Base-by-base conservation (phyloP, 2,888 invertebrate species). In the Athripsodes cinereus region DNA sequence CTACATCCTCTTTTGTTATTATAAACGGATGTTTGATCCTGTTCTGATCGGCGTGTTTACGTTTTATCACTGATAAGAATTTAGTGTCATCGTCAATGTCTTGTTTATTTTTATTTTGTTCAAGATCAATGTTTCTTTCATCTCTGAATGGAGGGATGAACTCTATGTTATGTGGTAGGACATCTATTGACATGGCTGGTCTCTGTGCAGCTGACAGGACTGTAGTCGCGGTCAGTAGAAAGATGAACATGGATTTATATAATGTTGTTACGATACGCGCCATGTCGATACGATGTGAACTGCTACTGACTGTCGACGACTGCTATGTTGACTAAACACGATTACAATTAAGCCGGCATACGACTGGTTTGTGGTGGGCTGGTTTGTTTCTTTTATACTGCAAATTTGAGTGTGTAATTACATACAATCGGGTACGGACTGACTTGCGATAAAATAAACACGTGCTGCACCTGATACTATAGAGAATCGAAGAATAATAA, bases 1-100 rank as follows among this genome's bases (percentile, higher is more conserved):
- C 66, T 16, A 61, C 16, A 50, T 70, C 68, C 40, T 70, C 68
- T 63, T 69, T 74, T 6, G 78, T 78, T 53, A 78, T 70, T 18
- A 79, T 70, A 61, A 77, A 76, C 2, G 71, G 74, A 67, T 71
- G 72, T 65, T 73, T 76, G 65, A 74, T 75, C 61, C 74, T 73
- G 16, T 40, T 40, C 13, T 71, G 66, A 21, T 71, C 69, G 47
- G 76, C 64, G 65, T 69, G 71, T 22, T 72, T 71, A 21, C 70
- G 69, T 64, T 67, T 74, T 53, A 78, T 71, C 40, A 76, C 69
- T 64, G 69, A 76, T 65, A 72, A 73, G 51, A 69, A 69, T 63
- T 73, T 74, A 1, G 73, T 72, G 55, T 74, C 73, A 65, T 71
- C 74, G 66, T 74, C 74, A 66, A 70, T 71, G 61, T 68, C 70